Evolutionary conservation across 2,113 vertebrate genomes (phyloP).

Genomic region (Pachycephala philippinensis): DNA sequence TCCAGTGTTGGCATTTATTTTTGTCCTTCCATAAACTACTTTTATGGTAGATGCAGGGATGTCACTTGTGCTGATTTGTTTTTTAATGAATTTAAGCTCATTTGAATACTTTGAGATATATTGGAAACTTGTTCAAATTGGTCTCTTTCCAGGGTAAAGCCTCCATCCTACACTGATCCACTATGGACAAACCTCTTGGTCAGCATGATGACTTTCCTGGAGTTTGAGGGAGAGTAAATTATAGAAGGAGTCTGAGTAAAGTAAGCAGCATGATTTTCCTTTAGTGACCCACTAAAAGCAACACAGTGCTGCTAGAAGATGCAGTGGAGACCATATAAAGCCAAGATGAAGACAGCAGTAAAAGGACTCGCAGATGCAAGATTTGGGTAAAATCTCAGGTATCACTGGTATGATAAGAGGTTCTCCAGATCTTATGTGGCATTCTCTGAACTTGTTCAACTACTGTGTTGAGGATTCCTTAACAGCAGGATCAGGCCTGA

Average conservation of each 20-base stretch:
- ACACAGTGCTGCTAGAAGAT: not conserved
- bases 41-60: not conserved
- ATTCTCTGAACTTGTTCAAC: not conserved
- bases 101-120: not conserved
- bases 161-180: not conserved
- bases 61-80: not conserved
- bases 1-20: not conserved
- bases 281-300: not conserved
- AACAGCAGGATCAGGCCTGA: not conserved
- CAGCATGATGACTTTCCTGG: not conserved
- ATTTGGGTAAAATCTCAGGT: not conserved
- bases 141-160: not conserved
- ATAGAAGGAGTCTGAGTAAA: not conserved
- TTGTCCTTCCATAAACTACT: not conserved
- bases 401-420: not conserved
- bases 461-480: not conserved
- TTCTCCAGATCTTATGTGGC: not conserved
- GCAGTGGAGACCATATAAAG: not conserved
- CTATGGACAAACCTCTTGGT: not conserved
- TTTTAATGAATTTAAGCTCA: not conserved
- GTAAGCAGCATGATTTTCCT: not conserved
- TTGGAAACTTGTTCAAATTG: not conserved
- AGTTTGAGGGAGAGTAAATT: not conserved
- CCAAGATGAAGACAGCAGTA: not conserved
- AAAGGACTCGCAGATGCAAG: not conserved